These are phyloP conservation scores for Falco rusticolus DNA, from an alignment of 2,797 vertebrate genomes.

Conservation along the genomic window DNA sequence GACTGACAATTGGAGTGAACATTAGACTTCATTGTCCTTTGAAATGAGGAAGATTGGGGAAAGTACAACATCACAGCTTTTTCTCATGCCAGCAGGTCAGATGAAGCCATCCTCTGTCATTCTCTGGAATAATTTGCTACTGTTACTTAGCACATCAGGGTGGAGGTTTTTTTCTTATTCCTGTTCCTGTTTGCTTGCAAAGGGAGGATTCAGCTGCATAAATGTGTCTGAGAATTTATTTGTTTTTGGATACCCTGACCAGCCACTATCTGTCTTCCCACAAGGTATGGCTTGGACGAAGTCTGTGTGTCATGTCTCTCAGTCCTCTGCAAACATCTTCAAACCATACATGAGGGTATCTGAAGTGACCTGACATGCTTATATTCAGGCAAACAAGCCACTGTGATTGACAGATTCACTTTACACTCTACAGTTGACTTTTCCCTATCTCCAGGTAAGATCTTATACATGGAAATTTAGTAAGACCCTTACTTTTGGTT, in stretches of 20 bases:
- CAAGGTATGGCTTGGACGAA: neutral
- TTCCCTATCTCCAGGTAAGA: neutral
- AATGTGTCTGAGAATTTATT: neutral
- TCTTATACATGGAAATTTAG: neutral
- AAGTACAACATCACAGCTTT: neutral
- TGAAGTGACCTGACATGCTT: neutral
- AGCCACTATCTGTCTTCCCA: neutral
- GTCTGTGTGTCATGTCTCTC: neutral
- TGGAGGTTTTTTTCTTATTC: neutral
- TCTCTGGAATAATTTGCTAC: neutral
- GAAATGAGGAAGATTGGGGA: neutral
- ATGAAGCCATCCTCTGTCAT: neutral
- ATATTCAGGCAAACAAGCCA: neutral
- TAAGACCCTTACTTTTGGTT: fast-evolving
- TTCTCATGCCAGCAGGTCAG: neutral
- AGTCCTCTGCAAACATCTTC: neutral
- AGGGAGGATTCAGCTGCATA: neutral
- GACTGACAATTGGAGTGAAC: neutral
- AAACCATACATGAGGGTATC: neutral
- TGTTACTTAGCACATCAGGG: neutral
- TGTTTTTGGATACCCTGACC: neutral
- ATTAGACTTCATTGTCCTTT: neutral
- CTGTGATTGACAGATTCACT: neutral
- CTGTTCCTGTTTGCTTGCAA: neutral
- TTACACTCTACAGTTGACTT: neutral